These are phyloP conservation scores for Fregata magnificens DNA, from an alignment of 2,113 vertebrate genomes.

Conservation along the genomic window DNA sequence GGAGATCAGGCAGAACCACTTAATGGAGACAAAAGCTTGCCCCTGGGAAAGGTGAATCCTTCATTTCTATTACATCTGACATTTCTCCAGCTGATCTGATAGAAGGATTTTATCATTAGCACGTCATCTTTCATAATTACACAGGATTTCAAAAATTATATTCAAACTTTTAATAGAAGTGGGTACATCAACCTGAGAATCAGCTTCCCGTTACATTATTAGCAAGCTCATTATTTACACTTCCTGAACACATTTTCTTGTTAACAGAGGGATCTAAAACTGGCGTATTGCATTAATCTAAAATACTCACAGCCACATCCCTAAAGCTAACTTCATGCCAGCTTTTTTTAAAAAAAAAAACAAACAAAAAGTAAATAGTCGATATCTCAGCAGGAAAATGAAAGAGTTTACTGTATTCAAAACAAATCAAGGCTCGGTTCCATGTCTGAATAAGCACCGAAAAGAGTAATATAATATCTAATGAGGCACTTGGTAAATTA, in stretches of 20 bases:
- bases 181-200: background rate
- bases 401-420: background rate
- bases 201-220: background rate
- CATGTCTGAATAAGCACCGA: background rate
- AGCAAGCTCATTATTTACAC: background rate
- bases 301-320: background rate
- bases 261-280: background rate
- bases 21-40: background rate
- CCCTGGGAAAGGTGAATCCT: background rate
- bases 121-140: background rate
- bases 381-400: background rate
- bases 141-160: background rate
- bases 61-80: background rate
- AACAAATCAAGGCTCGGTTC: background rate
- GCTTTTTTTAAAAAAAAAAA: background rate
- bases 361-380: background rate
- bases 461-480: background rate
- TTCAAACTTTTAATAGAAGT: background rate
- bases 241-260: conserved; percentile 12
- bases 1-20: background rate
- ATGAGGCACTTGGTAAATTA: background rate
- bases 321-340: background rate
- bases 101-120: background rate
- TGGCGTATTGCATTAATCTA: background rate
- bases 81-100: background rate